These are phyloP conservation scores for Hemistola chrysoprasaria DNA, from an alignment of 2,888 invertebrate genomes.

Conservation along the genomic window DNA sequence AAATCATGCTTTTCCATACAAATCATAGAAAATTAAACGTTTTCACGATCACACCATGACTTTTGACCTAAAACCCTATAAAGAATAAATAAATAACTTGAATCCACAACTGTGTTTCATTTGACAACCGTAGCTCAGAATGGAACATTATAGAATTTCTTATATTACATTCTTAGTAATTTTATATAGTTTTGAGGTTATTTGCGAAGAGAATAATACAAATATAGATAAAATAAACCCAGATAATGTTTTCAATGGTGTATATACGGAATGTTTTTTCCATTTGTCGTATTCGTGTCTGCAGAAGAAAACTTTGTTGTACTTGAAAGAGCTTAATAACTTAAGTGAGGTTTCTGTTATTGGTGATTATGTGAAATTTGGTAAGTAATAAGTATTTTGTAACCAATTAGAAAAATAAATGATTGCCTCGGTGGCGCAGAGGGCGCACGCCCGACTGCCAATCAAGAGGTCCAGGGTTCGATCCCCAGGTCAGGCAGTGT, in stretches of 20 bases:
- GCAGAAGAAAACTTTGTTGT: conserved; percentile 80
- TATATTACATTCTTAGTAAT: conserved; percentile 25
- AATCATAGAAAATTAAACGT: conserved; percentile 46
- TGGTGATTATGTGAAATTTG: conserved; percentile 80
- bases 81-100: conserved; percentile 67
- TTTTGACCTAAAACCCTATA: conserved; percentile 64
- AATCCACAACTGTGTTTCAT: conserved; percentile 47
- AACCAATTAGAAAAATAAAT: neutral
- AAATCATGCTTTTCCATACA: conserved; percentile 15
- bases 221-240: conserved; percentile 30
- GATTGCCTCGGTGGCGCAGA: no score
- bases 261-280: conserved; percentile 80
- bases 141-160: conserved; percentile 46
- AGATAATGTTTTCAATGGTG: conserved; percentile 69
- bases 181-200: conserved; percentile 10
- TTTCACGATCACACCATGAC: conserved; percentile 55
- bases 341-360: conserved; percentile 79
- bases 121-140: conserved; percentile 41
- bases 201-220: conserved; percentile 16
- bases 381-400: conserved; percentile 47
- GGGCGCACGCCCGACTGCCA: no score
- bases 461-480: no score
- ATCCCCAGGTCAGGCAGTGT: no score
- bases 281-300: conserved; percentile 81
- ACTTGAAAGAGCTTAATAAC: conserved; percentile 77